Conservation (phyloP, 2,888 invertebrate species). For the Pristionchus exspectatus region DNA sequence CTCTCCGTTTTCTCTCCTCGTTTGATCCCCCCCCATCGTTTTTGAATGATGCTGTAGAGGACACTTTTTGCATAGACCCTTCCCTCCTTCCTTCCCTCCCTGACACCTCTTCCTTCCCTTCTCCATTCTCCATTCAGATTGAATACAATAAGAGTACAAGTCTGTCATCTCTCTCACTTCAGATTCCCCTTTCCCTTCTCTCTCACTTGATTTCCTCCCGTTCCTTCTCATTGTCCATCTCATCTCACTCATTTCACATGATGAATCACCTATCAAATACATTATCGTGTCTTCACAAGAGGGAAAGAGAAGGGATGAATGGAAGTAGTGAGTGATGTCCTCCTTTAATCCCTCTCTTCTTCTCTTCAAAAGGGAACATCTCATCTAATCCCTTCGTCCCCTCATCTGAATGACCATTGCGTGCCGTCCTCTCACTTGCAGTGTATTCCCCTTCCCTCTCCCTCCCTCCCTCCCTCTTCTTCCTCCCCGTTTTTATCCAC, state of each 20-base stretch:
- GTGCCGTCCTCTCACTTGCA: conserved; percentile 30
- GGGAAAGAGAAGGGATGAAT: too few species aligned
- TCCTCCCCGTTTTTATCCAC: conserved; percentile 40
- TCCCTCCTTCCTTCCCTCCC: background rate
- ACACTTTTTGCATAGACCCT: conserved; percentile 12
- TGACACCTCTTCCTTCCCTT: background rate
- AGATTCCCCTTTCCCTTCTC: conserved; percentile 2
- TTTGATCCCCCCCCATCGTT: conserved; percentile 31
- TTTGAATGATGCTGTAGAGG: conserved; percentile 25
- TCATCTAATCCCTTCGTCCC: background rate
- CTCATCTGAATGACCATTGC: conserved; percentile 27
- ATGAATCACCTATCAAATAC: conserved; percentile 6
- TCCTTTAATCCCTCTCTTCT: background rate
- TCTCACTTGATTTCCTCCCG: background rate
- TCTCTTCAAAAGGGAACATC: background rate
- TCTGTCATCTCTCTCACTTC: conserved; percentile 32
- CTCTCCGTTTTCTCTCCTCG: conserved; percentile 8
- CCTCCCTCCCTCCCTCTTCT: background rate
- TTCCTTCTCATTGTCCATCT: background rate
- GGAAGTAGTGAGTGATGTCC: background rate
- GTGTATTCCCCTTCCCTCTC: conserved; percentile 3
- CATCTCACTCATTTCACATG: conserved; percentile 19
- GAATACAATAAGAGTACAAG: conserved; percentile 12
- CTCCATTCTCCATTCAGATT: conserved; percentile 16
- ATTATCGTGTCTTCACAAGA: background rate